Conservation (phyloP, 2,797 vertebrate genomes). For the Simalia tracyae region DNA sequence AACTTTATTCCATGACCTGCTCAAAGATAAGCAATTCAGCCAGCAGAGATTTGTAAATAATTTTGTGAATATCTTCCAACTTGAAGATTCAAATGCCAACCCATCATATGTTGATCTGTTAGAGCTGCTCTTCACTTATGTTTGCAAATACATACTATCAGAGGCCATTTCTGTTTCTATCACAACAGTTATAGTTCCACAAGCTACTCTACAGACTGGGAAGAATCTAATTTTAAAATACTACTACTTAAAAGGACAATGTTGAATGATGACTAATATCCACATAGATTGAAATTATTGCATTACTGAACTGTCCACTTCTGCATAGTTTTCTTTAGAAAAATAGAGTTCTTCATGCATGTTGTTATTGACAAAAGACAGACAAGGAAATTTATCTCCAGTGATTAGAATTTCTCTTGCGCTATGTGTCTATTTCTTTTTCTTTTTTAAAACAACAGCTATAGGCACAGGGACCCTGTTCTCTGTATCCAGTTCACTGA, state of each 20-base stretch:
- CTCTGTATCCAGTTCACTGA: not conserved
- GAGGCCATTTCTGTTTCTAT: conserved; percentile 22
- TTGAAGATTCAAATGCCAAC: conserved; percentile 57
- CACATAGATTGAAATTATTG: not conserved
- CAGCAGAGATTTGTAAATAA: conserved; percentile 58
- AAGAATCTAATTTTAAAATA: conserved; percentile 56
- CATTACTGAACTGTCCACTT: not conserved
- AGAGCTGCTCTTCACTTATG: conserved; percentile 50
- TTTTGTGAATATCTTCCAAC: conserved; percentile 64
- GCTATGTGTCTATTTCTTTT: not conserved
- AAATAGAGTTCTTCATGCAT: not conserved
- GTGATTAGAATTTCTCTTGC: not conserved
- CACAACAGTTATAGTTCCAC: conserved; percentile 13
- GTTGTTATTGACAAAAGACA: not conserved
- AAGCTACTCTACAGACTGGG: conserved; percentile 47
- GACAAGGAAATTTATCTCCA: not conserved
- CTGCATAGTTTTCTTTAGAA: not conserved
- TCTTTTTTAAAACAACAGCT: not conserved
- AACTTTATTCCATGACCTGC: conserved; percentile 50
- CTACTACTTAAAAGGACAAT: not conserved
- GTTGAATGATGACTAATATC: not conserved
- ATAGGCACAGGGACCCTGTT: not conserved
- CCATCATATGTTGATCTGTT: conserved; percentile 56
- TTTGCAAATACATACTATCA: conserved; percentile 57
- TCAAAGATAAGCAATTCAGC: conserved; percentile 59